Evolutionary conservation across 2,888 invertebrate genomes (phyloP).

Genomic region (Euphydryas editha): DNA sequence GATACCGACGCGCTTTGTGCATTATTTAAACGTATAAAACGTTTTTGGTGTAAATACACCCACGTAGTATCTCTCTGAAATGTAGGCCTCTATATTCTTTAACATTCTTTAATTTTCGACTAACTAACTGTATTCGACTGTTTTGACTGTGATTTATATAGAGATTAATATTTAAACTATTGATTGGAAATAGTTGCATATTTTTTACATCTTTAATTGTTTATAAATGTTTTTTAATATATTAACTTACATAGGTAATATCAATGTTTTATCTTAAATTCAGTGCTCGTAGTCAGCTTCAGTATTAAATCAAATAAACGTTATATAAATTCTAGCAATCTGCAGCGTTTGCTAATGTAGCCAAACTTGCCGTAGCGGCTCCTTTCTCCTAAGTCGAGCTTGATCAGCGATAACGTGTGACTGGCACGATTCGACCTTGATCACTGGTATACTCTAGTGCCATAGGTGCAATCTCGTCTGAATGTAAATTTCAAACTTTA

Average conservation of each 20-base stretch:
- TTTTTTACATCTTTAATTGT: no score
- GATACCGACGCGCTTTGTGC: conserved; percentile 75
- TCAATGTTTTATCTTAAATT: neutral
- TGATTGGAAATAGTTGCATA: neutral
- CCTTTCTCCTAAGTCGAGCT: conserved; percentile 48
- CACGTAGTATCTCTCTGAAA: conserved; percentile 34
- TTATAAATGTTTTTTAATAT: neutral
- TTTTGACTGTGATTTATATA: conserved; percentile 1
- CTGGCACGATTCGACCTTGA: conserved; percentile 47
- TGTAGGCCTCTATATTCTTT: conserved; percentile 28
- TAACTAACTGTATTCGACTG: conserved; percentile 19
- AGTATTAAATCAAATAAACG: neutral
- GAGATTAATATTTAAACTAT: neutral
- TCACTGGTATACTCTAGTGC: conserved; percentile 37
- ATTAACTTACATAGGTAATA: neutral
- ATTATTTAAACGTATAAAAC: conserved; percentile 59
- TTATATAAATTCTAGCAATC: conserved; percentile 12
- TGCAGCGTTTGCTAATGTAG: conserved; percentile 29
- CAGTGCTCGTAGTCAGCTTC: neutral
- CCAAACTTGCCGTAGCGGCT: conserved; percentile 37
- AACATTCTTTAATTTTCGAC: conserved; percentile 13
- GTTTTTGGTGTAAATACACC: conserved; percentile 45
- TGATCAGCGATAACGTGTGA: conserved; percentile 37
- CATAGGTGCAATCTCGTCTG: conserved; percentile 15
- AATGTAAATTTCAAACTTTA: conserved; percentile 9